Evolutionary conservation across 2,797 vertebrate species (phyloP).

Genomic region (Scarus forsteni): DNA sequence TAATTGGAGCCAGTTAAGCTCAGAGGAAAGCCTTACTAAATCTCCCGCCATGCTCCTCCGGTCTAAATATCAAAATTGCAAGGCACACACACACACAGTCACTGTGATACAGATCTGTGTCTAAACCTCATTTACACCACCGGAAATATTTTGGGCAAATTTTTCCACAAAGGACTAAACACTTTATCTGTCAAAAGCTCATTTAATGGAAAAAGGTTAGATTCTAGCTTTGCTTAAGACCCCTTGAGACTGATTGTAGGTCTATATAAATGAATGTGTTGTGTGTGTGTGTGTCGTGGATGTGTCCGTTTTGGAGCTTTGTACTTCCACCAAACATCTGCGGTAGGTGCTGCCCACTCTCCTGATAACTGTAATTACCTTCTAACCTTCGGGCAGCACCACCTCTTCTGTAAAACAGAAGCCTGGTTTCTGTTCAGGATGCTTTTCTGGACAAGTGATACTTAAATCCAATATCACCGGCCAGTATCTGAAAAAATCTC

Average conservation of each 20-base stretch:
- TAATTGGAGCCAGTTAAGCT: constrained; percentile 68
- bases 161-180: constrained; percentile 10
- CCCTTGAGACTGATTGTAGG: constrained; percentile 7
- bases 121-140: constrained; percentile 30
- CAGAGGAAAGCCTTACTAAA: constrained; percentile 52
- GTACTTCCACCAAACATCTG: constrained; percentile 51
- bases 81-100: constrained; percentile 35
- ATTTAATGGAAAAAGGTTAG: constrained; percentile 28
- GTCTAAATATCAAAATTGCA: constrained; percentile 62
- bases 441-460: constrained; percentile 30
- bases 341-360: constrained; percentile 27
- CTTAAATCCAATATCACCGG: neutral
- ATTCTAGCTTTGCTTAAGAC: neutral
- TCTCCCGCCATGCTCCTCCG: constrained; percentile 43
- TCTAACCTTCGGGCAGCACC: constrained; percentile 32
- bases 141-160: constrained; percentile 2
- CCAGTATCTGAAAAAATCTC: constrained; percentile 10
- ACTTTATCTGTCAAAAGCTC: constrained; percentile 25
- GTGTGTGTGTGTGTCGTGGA: constrained; percentile 25
- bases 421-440: constrained; percentile 15
- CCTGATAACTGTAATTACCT: constrained; percentile 49
- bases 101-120: constrained; percentile 35
- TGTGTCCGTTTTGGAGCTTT: constrained; percentile 23
- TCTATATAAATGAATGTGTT: constrained; percentile 20
- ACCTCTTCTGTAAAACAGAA: constrained; percentile 12